These are phyloP conservation scores for Tupaia tana DNA, from an alignment of 2,113 vertebrate species.

Conservation along the genomic window DNA sequence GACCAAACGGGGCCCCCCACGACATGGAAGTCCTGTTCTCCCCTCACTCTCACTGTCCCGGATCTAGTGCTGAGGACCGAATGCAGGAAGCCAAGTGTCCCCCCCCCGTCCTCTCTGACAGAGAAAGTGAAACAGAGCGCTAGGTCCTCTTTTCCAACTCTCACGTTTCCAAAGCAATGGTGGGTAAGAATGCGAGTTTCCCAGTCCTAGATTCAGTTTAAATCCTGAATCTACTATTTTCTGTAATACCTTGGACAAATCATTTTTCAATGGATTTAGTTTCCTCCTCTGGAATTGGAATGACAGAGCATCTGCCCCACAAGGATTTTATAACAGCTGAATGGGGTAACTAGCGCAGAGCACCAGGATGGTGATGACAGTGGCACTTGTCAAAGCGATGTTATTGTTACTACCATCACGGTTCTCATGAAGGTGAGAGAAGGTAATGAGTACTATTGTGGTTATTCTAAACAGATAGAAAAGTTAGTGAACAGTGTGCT, in stretches of 20 bases:
- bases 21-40: neutral
- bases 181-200: neutral
- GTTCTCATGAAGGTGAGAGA: neutral
- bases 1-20: neutral
- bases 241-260: neutral
- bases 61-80: neutral
- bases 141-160: rapidly evolving
- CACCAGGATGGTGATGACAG: neutral
- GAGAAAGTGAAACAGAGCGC: neutral
- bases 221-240: neutral
- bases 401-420: neutral
- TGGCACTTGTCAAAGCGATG: neutral
- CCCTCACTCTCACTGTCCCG: neutral
- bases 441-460: neutral
- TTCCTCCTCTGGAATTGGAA: neutral
- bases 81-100: neutral
- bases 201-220: neutral
- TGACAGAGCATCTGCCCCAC: too few relatives aligned
- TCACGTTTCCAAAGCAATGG: neutral
- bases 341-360: neutral
- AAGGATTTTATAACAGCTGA: neutral
- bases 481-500: neutral
- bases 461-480: neutral
- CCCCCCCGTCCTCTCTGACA: neutral
- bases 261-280: neutral